phyloP scores from a whole-genome alignment of 2,888 invertebrate species.

The Polietes domitor region DNA sequence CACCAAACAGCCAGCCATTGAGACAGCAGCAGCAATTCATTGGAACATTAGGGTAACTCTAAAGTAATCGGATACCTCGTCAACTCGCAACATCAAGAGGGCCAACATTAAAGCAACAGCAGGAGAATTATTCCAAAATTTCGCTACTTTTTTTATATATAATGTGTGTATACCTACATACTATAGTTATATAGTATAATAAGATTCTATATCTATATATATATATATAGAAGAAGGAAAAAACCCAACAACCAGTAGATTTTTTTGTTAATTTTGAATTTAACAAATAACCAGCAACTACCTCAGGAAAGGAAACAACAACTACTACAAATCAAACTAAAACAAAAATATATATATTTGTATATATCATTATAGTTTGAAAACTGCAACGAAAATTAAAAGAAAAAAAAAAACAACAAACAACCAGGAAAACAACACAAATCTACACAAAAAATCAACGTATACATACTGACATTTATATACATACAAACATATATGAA shows the following conservation, averaged over 20 bases:
- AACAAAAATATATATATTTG: no score
- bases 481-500: constrained; percentile 20
- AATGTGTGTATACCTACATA: background rate
- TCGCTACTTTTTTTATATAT: background rate
- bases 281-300: constrained; percentile 35
- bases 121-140: background rate
- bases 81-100: background rate
- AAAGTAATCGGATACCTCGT: background rate
- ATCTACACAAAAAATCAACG: constrained; percentile 12
- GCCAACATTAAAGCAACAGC: no score
- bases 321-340: constrained; percentile 24
- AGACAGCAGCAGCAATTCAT: background rate
- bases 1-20: background rate
- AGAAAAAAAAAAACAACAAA: constrained; percentile 28
- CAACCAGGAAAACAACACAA: constrained; percentile 40
- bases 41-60: background rate
- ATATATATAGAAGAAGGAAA: constrained; percentile 29
- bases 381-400: constrained; percentile 26
- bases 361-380: constrained; percentile 30
- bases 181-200: background rate
- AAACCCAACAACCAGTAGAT: constrained; percentile 51
- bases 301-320: constrained; percentile 38
- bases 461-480: background rate
- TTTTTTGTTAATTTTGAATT: constrained; percentile 4
- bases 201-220: background rate